Evolutionary conservation across 2,113 vertebrate species (phyloP).

Genomic region (Trogon melanurus): DNA sequence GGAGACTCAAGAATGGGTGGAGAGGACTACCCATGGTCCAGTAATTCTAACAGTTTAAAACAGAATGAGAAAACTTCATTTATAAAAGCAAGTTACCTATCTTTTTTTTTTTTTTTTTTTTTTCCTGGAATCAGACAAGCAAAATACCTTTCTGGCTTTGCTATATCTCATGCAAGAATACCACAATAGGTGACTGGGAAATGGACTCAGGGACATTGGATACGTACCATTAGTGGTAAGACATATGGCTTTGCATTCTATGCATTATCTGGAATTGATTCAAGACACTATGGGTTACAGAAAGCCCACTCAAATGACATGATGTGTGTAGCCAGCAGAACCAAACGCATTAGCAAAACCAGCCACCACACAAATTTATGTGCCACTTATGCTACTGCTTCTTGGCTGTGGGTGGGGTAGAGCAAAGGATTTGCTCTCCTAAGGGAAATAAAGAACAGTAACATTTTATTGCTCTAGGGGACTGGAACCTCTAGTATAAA

Average conservation of each 20-base stretch:
- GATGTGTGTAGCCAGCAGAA: constrained; percentile 50
- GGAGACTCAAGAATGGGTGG: neutral
- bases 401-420: constrained; percentile 14
- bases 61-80: neutral
- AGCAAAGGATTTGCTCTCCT: constrained; percentile 28
- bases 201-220: neutral
- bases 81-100: neutral
- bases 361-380: constrained; percentile 59
- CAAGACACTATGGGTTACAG: constrained; percentile 19
- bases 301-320: constrained; percentile 54
- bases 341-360: constrained; percentile 60
- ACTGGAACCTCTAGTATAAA: neutral
- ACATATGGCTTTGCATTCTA: constrained; percentile 22
- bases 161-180: neutral
- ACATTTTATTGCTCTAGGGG: constrained; percentile 35
- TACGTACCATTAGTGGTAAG: constrained; percentile 26
- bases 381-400: constrained; percentile 10
- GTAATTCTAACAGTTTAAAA: neutral
- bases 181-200: neutral
- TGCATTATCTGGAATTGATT: constrained; percentile 39
- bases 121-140: neutral
- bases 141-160: neutral
- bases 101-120: neutral
- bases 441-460: constrained; percentile 43
- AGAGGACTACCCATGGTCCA: neutral